Conservation (phyloP, 2,113 vertebrate genomes). For the Eupsittula cactorum region DNA sequence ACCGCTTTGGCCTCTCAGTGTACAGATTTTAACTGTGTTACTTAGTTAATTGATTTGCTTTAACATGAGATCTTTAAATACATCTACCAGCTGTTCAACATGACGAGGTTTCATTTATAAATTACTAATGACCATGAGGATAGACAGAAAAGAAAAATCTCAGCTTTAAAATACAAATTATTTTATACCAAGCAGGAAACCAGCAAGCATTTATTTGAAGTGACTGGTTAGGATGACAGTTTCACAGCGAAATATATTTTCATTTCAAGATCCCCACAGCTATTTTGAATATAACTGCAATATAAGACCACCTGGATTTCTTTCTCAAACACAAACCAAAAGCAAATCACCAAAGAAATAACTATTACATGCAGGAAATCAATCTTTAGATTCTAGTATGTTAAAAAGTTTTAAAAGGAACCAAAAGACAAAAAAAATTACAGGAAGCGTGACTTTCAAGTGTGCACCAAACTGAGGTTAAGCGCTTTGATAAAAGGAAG, state of each 20-base stretch:
- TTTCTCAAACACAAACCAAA: constrained; percentile 31
- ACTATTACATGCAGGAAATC: not conserved
- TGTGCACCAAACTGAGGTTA: not conserved
- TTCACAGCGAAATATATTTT: not conserved
- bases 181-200: constrained; percentile 19
- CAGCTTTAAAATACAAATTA: not conserved
- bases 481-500: not conserved
- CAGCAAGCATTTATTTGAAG: not conserved
- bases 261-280: constrained; percentile 41
- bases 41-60: not conserved
- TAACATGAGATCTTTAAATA: not conserved
- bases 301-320: constrained; percentile 40
- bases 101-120: not conserved
- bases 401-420: constrained; percentile 58
- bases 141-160: not conserved
- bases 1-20: not conserved
- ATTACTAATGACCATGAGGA: not conserved
- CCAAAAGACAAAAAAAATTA: not conserved
- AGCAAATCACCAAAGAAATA: not conserved
- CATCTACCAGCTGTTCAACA: not conserved
- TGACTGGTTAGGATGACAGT: not conserved
- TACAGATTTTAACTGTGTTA: not conserved
- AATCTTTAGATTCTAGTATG: not conserved
- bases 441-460: not conserved
- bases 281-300: constrained; percentile 46